Conservation (phyloP, 1,140 invertebrate genomes). For the Oncopodura yosiiana region DNA sequence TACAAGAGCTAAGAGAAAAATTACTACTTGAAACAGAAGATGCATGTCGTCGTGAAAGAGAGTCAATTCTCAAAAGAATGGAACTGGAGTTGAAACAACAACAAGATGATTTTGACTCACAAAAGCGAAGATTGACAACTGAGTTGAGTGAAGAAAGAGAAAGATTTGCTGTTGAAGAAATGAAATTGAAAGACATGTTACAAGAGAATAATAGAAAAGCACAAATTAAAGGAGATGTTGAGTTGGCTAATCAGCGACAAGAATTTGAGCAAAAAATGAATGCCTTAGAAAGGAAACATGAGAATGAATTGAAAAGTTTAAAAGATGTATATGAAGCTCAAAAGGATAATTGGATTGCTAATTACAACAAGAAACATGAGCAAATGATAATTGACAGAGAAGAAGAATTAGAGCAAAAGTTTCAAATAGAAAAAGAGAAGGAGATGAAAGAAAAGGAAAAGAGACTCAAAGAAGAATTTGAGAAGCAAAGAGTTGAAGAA, state of each 20-base stretch:
- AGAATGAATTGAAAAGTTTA: constrained; percentile 47
- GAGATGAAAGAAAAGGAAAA: constrained; percentile 53
- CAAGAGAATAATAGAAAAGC: constrained; percentile 27
- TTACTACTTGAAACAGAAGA: constrained; percentile 43
- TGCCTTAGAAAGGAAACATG: constrained; percentile 20
- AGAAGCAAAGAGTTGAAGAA: constrained; percentile 45
- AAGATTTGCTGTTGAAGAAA: constrained; percentile 16
- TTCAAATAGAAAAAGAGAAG: constrained; percentile 43
- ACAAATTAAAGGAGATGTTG: constrained; percentile 27
- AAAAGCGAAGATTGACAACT: constrained; percentile 8
- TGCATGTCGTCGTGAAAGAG: constrained; percentile 42
- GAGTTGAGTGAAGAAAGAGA: constrained; percentile 23
- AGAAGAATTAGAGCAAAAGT: constrained; percentile 44
- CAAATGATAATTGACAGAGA: constrained; percentile 48
- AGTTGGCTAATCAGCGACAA: constrained; percentile 23
- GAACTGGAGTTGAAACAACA: constrained; percentile 21
- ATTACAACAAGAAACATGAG: constrained; percentile 49
- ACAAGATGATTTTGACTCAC: constrained; percentile 21
- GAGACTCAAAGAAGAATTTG: constrained; percentile 50
- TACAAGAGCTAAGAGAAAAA: constrained; percentile 44
- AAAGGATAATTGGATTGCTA: constrained; percentile 46
- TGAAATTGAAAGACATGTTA: constrained; percentile 16
- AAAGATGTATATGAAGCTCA: constrained; percentile 48
- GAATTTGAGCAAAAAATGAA: constrained; percentile 26
- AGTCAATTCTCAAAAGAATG: constrained; percentile 41